Conservation (phyloP, 1,140 invertebrate species). For the Drosophila chauvacae region DNA sequence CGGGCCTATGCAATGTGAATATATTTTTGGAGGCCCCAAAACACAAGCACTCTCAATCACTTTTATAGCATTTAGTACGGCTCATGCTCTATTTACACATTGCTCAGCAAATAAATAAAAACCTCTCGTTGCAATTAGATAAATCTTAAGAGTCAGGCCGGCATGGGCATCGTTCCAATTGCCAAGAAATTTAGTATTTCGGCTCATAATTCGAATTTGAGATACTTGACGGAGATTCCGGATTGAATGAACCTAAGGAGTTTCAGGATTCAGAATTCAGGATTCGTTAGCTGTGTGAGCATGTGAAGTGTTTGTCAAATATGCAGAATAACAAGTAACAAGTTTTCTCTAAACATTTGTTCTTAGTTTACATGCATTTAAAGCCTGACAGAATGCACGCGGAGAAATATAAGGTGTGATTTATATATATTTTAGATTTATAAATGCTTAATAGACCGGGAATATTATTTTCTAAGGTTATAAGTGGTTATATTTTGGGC, state of each 20-base stretch:
- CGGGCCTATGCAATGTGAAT: slow-evolving; percentile 93
- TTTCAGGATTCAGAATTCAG: slow-evolving; percentile 8
- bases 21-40: not conserved
- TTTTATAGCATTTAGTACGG: slow-evolving; percentile 42
- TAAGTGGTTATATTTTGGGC: not conserved
- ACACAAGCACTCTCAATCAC: slow-evolving; percentile 14
- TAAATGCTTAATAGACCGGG: not conserved
- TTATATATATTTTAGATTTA: not conserved
- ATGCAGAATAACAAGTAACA: slow-evolving; percentile 75
- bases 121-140: slow-evolving; percentile 41
- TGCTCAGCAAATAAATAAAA: slow-evolving; percentile 46
- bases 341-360: slow-evolving; percentile 80
- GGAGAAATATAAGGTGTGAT: not conserved
- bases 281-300: slow-evolving; percentile 29
- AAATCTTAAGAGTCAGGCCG: slow-evolving; percentile 15
- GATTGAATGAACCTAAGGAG: slow-evolving; percentile 8
- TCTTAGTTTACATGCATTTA: slow-evolving; percentile 69
- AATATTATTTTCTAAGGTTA: no score
- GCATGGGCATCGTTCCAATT: slow-evolving; percentile 36
- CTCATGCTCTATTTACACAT: slow-evolving; percentile 56
- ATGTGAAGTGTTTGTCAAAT: slow-evolving; percentile 63
- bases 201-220: slow-evolving; percentile 41
- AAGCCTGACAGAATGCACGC: slow-evolving; percentile 5
- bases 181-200: slow-evolving; percentile 29
- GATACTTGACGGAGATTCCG: slow-evolving; percentile 34